Evolutionary conservation across 2,888 invertebrate genomes (phyloP), one percentile per base, ranked within the genome.

Genomic region (Myopa tessellatipennis): DNA sequence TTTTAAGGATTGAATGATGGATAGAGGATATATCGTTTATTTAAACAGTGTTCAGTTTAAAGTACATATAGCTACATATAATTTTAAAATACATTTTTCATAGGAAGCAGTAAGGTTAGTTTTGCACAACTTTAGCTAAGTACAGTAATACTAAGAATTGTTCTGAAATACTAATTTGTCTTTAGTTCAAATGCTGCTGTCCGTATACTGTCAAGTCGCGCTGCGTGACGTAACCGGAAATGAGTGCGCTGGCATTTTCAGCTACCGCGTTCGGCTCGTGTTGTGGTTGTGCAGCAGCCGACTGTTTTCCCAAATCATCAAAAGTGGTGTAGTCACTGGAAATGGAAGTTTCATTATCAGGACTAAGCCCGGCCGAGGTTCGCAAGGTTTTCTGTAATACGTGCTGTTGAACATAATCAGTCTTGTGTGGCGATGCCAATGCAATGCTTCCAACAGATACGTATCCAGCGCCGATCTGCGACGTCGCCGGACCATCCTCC

Each of bases 171-270:
- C 55, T 55, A 8, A 55, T 55, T 55, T 55, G n/a, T 71, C 8
- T 34, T 75, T 69, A 75, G n/a, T 58, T 45, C 26, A 75, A 60
- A 69, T 60, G 68, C n/a, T 75, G 75, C 40, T 75, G 86, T 14
- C 84, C 87, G 77, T 87, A 82, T 52, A 84, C 83, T 68, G 83
- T 87, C 36, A 87, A 80, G 73, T 87, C 86, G 67, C 85, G 85
- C 40, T 85, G 87, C 69, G 87, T 87, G 65, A 87, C 87, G 81
- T 87, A 87, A 52, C 87, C 87, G 5, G 83, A 84, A 65, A 87
- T 85, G 2, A 79, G 80, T 16, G 83, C n/a, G 38, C 60, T 68
- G 10, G n/a, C 68, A 26, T 36, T 72, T 18, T 81, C 77, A 78
- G 82, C 18, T 78, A 75, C 26, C 76, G 34, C 55, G 12, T 38